phyloP scores from a whole-genome alignment of 2,113 vertebrate species.

The Triplophysa siluroides region DNA sequence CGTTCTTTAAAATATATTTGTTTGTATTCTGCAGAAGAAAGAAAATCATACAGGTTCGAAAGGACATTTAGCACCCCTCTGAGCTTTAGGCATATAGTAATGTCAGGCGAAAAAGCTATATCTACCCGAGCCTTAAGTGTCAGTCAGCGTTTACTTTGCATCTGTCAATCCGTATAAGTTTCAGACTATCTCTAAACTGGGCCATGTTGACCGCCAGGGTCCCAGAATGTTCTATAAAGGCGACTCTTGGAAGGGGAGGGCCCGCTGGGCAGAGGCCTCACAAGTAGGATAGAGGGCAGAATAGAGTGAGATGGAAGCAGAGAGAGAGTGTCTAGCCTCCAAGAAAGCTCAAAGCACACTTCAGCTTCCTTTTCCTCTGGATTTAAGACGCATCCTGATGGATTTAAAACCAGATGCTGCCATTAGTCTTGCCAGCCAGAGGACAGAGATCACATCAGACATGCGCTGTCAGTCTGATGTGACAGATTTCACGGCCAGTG shows the following conservation, averaged over 20 bases:
- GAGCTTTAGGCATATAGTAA: too few species aligned
- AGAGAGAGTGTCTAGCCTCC: not conserved
- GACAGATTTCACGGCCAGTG: conserved; percentile 77
- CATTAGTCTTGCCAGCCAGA: conserved; percentile 76
- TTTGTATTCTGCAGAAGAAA: too few species aligned
- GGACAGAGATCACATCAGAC: conserved; percentile 81
- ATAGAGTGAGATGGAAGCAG: conserved; percentile 29
- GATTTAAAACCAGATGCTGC: conserved; percentile 27
- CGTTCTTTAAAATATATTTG: too few species aligned
- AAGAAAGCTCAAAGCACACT: not conserved
- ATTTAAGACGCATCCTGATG: conserved; percentile 27
- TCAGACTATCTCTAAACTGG: not conserved
- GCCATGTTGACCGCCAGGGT: conserved; percentile 55
- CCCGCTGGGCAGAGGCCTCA: conserved; percentile 71
- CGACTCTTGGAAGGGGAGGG: conserved; percentile 75
- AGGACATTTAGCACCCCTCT: too few species aligned
- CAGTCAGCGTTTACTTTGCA: not conserved
- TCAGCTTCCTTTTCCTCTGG: not conserved
- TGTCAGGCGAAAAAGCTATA: too few species aligned
- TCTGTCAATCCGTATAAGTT: conserved; percentile 3
- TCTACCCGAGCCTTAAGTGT: too few species aligned
- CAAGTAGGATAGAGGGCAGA: conserved; percentile 65
- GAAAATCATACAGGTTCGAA: too few species aligned
- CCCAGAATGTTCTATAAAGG: conserved; percentile 75
- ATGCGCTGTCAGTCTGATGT: conserved; percentile 74